A percentile compares a stretch with the other conserved stretches of the same genome.
Evolutionary conservation across 2,113 vertebrate species (phyloP).

Genomic region (Calyptomena viridis): DNA sequence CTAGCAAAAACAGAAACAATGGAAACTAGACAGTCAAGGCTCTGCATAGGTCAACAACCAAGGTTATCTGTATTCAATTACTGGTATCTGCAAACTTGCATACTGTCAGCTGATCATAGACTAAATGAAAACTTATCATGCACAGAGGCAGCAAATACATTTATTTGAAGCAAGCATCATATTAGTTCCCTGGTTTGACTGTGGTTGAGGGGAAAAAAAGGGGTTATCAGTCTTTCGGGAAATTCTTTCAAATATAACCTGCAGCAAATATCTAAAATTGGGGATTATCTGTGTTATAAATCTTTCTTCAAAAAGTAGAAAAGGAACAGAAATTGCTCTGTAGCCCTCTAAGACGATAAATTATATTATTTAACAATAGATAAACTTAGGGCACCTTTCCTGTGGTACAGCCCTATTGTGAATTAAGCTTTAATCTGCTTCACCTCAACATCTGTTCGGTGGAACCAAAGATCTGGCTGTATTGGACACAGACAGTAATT

Average conservation of each 20-base stretch:
- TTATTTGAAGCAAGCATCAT: conserved; percentile 73
- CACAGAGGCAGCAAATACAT: conserved; percentile 77
- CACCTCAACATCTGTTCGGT: conserved; percentile 61
- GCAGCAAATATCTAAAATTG: conserved; percentile 75
- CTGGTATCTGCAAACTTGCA: conserved; percentile 81
- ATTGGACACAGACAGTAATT: conserved; percentile 70
- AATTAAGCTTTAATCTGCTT: conserved; percentile 74
- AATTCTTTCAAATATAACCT: conserved; percentile 53
- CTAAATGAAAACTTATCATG: conserved; percentile 78
- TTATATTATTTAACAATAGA: conserved; percentile 94
- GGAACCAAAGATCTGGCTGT: conserved; percentile 63
- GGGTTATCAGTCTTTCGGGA: conserved; percentile 67
- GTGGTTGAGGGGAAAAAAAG: conserved; percentile 45
- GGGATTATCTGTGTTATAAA: conserved; percentile 73
- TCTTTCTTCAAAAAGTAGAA: conserved; percentile 72
- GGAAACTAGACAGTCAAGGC: conserved; percentile 70
- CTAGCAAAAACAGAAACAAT: conserved; percentile 77
- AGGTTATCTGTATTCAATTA: conserved; percentile 82
- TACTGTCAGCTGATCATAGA: conserved; percentile 79
- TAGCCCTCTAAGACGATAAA: conserved; percentile 89
- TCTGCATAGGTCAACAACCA: conserved; percentile 78
- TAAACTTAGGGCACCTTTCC: conserved; percentile 85
- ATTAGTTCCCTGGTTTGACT: conserved; percentile 69
- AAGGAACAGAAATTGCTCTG: conserved; percentile 82
- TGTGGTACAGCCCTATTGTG: conserved; percentile 83